Conservation (phyloP, 2,797 vertebrate genomes). For the Nannoperca obscura region DNA sequence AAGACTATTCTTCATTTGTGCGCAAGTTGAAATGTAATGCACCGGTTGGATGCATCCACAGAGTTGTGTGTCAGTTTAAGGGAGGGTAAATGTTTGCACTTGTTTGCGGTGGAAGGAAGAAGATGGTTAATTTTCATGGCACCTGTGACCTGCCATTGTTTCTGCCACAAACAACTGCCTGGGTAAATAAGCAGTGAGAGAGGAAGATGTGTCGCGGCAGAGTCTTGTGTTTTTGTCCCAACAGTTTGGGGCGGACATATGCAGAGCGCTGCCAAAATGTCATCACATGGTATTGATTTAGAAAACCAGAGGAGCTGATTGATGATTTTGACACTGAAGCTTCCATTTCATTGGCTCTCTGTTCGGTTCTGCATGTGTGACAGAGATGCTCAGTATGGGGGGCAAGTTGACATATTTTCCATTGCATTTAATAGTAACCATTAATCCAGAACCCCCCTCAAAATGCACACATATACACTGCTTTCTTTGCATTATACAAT, state of each 20-base stretch:
- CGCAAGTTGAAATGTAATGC: slow-evolving; percentile 60
- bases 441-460: neutral
- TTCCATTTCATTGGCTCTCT: slow-evolving; percentile 15
- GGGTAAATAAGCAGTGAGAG: slow-evolving; percentile 68
- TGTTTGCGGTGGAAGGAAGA: slow-evolving; percentile 70
- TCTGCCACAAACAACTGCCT: slow-evolving; percentile 75
- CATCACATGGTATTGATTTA: slow-evolving; percentile 64
- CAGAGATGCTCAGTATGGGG: neutral
- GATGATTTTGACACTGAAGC: slow-evolving; percentile 49
- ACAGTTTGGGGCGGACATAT: slow-evolving; percentile 34
- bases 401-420: slow-evolving; percentile 1
- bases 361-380: slow-evolving; percentile 13
- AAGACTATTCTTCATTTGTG: slow-evolving; percentile 68
- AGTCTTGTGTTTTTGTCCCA: slow-evolving; percentile 43
- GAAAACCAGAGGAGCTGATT: slow-evolving; percentile 57
- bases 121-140: slow-evolving; percentile 80
- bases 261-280: slow-evolving; percentile 57
- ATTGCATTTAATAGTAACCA: slow-evolving; percentile 12
- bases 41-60: slow-evolving; percentile 54
- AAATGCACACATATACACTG: slow-evolving; percentile 19
- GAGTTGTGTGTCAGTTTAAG: slow-evolving; percentile 57
- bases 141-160: slow-evolving; percentile 81
- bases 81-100: slow-evolving; percentile 72
- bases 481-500: neutral
- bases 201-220: slow-evolving; percentile 62